Conservation (phyloP, 2,888 invertebrate genomes). For the Dryobota labecula region DNA sequence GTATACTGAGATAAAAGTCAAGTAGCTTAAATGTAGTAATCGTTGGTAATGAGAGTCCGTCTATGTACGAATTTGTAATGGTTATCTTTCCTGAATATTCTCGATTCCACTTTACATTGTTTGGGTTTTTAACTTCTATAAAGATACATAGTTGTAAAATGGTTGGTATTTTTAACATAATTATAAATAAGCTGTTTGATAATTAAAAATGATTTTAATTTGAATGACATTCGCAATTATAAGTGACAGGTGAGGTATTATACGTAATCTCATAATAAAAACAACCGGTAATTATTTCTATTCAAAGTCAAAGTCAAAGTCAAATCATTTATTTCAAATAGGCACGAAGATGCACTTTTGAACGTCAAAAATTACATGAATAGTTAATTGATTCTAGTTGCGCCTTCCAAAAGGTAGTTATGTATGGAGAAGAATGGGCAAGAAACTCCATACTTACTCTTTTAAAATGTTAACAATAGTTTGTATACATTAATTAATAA, state of each 20-base stretch:
- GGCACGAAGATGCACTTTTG: too few relatives aligned
- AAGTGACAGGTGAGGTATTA: too few relatives aligned
- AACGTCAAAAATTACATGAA: too few relatives aligned
- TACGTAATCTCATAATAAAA: conserved; percentile 19
- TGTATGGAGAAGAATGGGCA: too few relatives aligned
- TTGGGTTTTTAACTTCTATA: not conserved
- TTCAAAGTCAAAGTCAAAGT: too few relatives aligned
- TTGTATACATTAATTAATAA: too few relatives aligned
- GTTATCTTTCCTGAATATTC: conserved; percentile 3
- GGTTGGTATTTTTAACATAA: not conserved
- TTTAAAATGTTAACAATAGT: too few relatives aligned
- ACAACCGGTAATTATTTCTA: not conserved
- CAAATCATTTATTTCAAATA: too few relatives aligned
- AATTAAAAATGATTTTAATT: not conserved
- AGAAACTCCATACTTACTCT: too few relatives aligned
- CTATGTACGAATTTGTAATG: not conserved
- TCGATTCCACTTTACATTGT: not conserved
- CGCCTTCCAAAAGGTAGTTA: too few relatives aligned
- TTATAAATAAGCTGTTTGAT: not conserved
- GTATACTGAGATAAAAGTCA: conserved; percentile 12
- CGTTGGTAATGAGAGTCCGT: not conserved
- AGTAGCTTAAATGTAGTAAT: not conserved
- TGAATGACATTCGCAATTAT: not conserved
- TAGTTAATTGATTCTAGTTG: too few relatives aligned
- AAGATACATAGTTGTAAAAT: not conserved